Base-by-base conservation (phyloP, 92 coral and sea anemone genomes). In the Paramuricea clavata region DNA sequence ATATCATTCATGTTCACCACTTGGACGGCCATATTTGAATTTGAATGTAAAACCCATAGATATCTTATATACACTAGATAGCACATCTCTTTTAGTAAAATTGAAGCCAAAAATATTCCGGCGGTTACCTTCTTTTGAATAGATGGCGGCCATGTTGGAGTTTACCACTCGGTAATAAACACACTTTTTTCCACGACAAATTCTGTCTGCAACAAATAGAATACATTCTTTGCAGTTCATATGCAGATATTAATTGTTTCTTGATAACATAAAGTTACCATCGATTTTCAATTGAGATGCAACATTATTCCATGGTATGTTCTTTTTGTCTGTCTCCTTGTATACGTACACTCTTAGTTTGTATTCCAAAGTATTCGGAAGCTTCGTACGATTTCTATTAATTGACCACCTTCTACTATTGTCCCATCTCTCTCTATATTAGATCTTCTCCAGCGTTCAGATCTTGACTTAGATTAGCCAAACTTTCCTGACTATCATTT, bases 301-400 rank as follows among this genome's bases (percentile, higher is more conserved):
- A 25, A 62, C 68, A n/a, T 22, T 21, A n/a, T 31, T 31, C 75
- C 75, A 30, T n/a, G 15, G 44, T 69, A 39, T 67, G 74, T 1
- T 67, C 42, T 67, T 67, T 67, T 67, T 67, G 74, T 67, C 22
- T 67, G 74, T 67, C 42, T 67, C 75, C 27, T 31, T 31, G 44
- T 69, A 65, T n/a, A 15, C 72, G 1, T 65, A 69, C 52, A 22
- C 77, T 70, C 49, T 70, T 49, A 70, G 77, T 36, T 70, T 16
- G 77, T 70, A 70, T 70, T 70, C 52, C 47, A 70, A 70, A 70
- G 47, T 16, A 70, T 70, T 70, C 49, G 77, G 27, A 70, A 70
- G 52, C 77, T 34, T 36, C 77, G 50, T 16, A 70, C 50, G 77
- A 70, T 7, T 70, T 70, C 52, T 70, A 70, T 34, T 42, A 70